Base-by-base conservation (phyloP, 2,797 vertebrate species). In the Semaprochilodus insignis region DNA sequence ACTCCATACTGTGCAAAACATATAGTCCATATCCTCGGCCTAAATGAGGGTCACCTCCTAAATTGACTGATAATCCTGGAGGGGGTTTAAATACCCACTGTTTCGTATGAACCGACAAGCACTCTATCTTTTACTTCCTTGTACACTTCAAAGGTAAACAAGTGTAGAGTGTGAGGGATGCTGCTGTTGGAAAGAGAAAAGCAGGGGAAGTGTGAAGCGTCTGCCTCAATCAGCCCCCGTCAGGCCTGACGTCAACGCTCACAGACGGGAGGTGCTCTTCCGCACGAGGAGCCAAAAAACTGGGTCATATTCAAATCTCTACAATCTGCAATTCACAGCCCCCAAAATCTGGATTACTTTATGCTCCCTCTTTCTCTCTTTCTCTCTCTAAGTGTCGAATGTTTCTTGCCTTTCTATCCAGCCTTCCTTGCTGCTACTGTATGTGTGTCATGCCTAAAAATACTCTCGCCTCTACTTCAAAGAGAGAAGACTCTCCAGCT, bases 231-330 rank as follows among this genome's bases (percentile, higher is more conserved):
- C 73, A 69, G 5, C 83, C 81, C 80, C 85, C 81, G 81, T 88
- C 81, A 85, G 81, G 82, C 84, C 82, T 87, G 85, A 88, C 83
- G 82, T 86, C 83, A 85, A 51, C 51, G 85, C 62, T 62, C 62
- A 77, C 82, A 88, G 85, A 84, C 77, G 31, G 60, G 90, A 89
- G 91, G 83, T 77, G 83, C 75, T 80, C 87, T 88, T 92, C 89
- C 88, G 83, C 36, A 77, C 71, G 85, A 87, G 25, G 36, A 88
- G 77, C 80, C 74, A 74, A 90, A 92, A 93, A 94, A 93, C 89
- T 93, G 82, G 93, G 91, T 92, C 92, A 93, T 81, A 90, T 89
- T 91, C 85, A 91, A 87, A 90, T 91, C 79, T 89, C 86, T 78
- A 87, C 81, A 88, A 88, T 71, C 82, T 81, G 65, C 74, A 87